Percentiles rank a stretch among this genome's conserved stretches.
These are phyloP conservation scores for Leptura quadrifasciata DNA, from an alignment of 2,888 invertebrate genomes.

Conservation along the genomic window DNA sequence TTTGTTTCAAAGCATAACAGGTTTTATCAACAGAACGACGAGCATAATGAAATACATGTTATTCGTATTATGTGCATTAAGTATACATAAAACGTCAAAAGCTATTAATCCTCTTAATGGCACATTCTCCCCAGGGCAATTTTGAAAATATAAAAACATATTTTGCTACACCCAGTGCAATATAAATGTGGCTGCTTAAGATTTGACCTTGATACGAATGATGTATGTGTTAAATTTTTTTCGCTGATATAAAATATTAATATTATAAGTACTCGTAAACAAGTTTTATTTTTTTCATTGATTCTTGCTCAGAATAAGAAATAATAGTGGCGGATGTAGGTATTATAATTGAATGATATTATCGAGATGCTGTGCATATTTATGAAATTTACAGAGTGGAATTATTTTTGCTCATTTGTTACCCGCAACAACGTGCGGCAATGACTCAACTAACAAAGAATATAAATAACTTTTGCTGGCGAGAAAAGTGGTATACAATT, in stretches of 20 bases:
- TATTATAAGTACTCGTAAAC: constrained; percentile 1
- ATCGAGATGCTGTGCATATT: not conserved
- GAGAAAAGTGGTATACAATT: no score
- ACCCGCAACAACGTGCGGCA: no score
- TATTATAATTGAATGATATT: constrained; percentile 3
- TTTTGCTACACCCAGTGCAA: constrained; percentile 8
- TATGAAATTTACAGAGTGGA: not conserved
- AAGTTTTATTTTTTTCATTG: not conserved
- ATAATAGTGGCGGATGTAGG: not conserved
- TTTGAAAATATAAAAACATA: constrained; percentile 1
- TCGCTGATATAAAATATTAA: constrained; percentile 7
- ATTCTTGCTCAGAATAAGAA: constrained; percentile 1
- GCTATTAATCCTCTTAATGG: constrained; percentile 23
- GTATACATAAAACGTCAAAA: constrained; percentile 12
- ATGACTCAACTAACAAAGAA: no score
- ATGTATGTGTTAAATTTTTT: constrained; percentile 14
- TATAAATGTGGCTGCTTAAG: not conserved
- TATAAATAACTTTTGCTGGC: no score
- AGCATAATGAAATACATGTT: constrained; percentile 8
- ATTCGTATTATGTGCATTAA: constrained; percentile 16
- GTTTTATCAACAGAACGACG: not conserved
- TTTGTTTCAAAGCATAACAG: constrained; percentile 3
- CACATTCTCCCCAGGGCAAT: not conserved
- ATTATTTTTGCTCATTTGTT: not conserved
- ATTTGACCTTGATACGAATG: constrained; percentile 15